Conservation (phyloP, 2,888 invertebrate species). For the Dastarcus helophoroides region DNA sequence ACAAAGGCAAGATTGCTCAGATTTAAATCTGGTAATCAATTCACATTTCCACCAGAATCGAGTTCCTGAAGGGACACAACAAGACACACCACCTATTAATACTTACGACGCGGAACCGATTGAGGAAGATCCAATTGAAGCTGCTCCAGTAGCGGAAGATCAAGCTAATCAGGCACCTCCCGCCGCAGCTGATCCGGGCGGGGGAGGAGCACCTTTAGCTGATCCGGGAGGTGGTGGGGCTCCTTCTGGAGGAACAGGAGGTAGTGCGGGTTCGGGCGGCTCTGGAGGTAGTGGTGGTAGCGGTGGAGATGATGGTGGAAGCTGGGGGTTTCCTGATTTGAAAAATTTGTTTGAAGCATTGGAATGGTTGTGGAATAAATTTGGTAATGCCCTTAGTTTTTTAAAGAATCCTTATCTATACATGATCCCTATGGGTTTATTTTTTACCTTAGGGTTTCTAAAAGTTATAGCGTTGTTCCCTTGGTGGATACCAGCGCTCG, state of each 20-base stretch:
- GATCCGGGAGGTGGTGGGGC: conserved; percentile 9
- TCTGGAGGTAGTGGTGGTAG: conserved; percentile 15
- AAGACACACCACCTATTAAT: conserved; percentile 21
- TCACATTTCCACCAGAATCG: conserved; percentile 54
- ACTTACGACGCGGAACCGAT: conserved; percentile 21
- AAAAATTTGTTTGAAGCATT: conserved; percentile 27
- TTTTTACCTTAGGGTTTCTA: conserved; percentile 51
- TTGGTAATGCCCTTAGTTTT: conserved; percentile 20
- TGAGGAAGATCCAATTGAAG: conserved; percentile 17
- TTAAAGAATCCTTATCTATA: conserved; percentile 38
- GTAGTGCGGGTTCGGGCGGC: conserved; percentile 19
- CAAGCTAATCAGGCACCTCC: conserved; percentile 22
- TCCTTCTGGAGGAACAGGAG: conserved; percentile 15
- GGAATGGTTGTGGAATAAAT: conserved; percentile 19
- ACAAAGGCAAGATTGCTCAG: conserved; percentile 54
- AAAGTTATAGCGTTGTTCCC: conserved; percentile 52
- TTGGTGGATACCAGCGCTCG: conserved; percentile 46
- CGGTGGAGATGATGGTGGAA: conserved; percentile 16
- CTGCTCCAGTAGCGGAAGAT: conserved; percentile 38
- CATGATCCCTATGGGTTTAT: conserved; percentile 50
- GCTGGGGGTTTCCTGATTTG: conserved; percentile 25
- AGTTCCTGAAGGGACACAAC: conserved; percentile 24
- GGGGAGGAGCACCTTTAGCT: conserved; percentile 24
- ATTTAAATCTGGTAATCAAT: conserved; percentile 58
- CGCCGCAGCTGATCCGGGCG: conserved; percentile 32